These are phyloP conservation scores for Subacronicta megacephala DNA, from an alignment of 2,888 invertebrate genomes.

Conservation along the genomic window DNA sequence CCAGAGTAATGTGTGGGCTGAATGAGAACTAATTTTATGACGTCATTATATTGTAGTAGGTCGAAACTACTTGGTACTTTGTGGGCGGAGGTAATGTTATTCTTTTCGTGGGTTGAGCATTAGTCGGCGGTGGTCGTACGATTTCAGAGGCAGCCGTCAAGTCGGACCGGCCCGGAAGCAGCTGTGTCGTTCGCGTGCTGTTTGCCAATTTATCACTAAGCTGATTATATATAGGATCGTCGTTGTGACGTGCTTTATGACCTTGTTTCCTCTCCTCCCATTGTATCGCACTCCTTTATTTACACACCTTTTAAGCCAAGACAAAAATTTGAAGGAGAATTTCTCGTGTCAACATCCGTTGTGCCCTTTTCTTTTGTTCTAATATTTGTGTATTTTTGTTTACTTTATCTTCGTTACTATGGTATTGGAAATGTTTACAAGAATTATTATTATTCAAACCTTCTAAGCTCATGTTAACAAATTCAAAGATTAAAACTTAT, in stretches of 20 bases:
- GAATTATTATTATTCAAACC: constrained; percentile 2
- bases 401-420: constrained; percentile 33
- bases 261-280: constrained; percentile 82
- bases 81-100: constrained; percentile 36
- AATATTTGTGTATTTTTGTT: constrained; percentile 42
- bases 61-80: constrained; percentile 15
- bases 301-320: constrained; percentile 77
- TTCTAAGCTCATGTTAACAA: constrained; percentile 1
- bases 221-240: constrained; percentile 88
- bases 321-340: constrained; percentile 58
- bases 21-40: constrained; percentile 24
- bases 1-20: constrained; percentile 26
- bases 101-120: constrained; percentile 43
- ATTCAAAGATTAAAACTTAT: constrained; percentile 28
- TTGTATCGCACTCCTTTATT: constrained; percentile 82
- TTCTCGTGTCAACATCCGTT: constrained; percentile 59
- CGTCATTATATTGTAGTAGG: constrained; percentile 20
- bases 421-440: constrained; percentile 17
- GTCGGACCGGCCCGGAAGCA: constrained; percentile 74
- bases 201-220: constrained; percentile 90
- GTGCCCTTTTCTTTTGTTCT: constrained; percentile 36
- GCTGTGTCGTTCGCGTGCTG: constrained; percentile 88
- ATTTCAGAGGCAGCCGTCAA: constrained; percentile 48
- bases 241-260: constrained; percentile 85
- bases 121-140: constrained; percentile 38